phyloP scores from a whole-genome alignment of 1,140 invertebrate genomes.

The Heliothis subflexa region DNA sequence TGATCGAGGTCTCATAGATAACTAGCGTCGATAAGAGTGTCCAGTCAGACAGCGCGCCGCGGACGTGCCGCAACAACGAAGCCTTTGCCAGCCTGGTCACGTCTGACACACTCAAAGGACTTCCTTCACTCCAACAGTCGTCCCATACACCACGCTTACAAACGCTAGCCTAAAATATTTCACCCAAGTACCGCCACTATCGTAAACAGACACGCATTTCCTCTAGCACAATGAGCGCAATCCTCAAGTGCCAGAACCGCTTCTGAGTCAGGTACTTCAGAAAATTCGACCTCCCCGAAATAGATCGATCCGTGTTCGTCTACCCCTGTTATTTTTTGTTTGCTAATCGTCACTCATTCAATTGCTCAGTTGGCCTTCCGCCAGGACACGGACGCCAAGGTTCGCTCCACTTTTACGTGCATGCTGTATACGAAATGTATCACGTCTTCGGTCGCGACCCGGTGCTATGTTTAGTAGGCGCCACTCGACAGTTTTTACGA shows the following conservation, averaged over 20 bases:
- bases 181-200: constrained; percentile 56
- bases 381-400: constrained; percentile 74
- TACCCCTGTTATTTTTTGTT: constrained; percentile 72
- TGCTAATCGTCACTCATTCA: constrained; percentile 82
- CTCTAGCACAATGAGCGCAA: constrained; percentile 73
- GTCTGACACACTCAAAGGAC: constrained; percentile 70
- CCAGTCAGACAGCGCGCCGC: constrained; percentile 65
- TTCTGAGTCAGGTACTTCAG: constrained; percentile 79
- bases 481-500: constrained; percentile 29
- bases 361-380: constrained; percentile 75
- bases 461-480: constrained; percentile 54
- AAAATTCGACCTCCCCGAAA: constrained; percentile 78
- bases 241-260: constrained; percentile 68
- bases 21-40: constrained; percentile 58
- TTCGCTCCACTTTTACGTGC: constrained; percentile 63
- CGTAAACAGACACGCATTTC: constrained; percentile 71
- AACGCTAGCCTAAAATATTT: constrained; percentile 62
- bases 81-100: constrained; percentile 65
- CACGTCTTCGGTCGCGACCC: constrained; percentile 55
- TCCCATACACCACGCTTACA: constrained; percentile 52
- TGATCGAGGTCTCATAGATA: constrained; percentile 46
- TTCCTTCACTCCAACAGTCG: constrained; percentile 59
- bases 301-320: constrained; percentile 77
- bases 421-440: constrained; percentile 61
- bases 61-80: constrained; percentile 63